phyloP scores from a whole-genome alignment of 2,113 vertebrate genomes.

The Falcunculus frontatus region DNA sequence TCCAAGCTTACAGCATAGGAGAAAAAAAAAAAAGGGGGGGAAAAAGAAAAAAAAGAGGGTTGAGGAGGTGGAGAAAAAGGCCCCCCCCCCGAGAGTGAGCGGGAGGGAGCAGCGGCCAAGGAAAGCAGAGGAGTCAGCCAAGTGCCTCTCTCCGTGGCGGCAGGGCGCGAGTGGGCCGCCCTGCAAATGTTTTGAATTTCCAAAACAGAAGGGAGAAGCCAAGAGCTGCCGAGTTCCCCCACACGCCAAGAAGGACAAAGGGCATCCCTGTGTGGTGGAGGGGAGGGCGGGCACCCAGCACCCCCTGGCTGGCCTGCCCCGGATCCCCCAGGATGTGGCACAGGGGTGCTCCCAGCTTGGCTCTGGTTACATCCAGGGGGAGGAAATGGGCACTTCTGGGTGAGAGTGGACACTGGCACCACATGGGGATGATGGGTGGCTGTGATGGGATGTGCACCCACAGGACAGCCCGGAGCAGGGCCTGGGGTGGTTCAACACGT shows the following conservation, averaged over 20 bases:
- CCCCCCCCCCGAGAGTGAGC: not conserved
- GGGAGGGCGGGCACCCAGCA: not conserved
- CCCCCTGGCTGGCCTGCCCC: not conserved
- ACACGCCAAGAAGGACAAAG: slow-evolving; percentile 62
- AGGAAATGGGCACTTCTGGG: rapidly evolving
- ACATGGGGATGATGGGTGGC: rapidly evolving
- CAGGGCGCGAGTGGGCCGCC: slow-evolving; percentile 50
- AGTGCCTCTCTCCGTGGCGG: slow-evolving; percentile 47
- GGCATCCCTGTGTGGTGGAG: not conserved
- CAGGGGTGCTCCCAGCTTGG: rapidly evolving
- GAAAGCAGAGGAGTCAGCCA: slow-evolving; percentile 62
- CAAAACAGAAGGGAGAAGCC: slow-evolving; percentile 59
- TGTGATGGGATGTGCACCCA: not conserved
- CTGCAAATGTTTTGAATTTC: slow-evolving; percentile 60
- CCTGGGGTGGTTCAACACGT: rapidly evolving
- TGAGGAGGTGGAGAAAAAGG: not conserved
- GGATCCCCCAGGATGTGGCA: rapidly evolving
- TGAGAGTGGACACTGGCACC: not conserved
- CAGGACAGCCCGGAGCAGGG: not conserved
- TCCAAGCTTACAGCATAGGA: not conserved
- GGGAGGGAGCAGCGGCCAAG: slow-evolving; percentile 22
- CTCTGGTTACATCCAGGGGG: rapidly evolving
- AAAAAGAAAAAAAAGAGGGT: not conserved
- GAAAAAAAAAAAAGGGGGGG: not conserved
- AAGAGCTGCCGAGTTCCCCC: slow-evolving; percentile 34